Percentiles rank a stretch among this genome's conserved stretches.
phyloP scores from a whole-genome alignment of 2,888 invertebrate genomes.

The Oeneis ivallda region DNA sequence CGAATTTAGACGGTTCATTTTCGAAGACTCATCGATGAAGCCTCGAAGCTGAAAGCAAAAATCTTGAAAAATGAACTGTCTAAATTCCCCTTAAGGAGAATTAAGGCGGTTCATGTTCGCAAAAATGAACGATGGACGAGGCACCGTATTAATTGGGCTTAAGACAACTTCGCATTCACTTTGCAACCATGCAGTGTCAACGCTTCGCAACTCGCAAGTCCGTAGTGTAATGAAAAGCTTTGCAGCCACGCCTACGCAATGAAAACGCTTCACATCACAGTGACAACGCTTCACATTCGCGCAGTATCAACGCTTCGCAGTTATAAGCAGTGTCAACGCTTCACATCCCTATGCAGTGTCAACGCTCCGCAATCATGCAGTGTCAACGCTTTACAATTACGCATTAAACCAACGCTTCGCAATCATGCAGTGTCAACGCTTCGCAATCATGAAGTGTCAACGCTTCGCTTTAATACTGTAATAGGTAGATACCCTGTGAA shows the following conservation, averaged over 20 bases:
- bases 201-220: not conserved
- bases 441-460: not conserved
- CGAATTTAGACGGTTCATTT: too few species aligned
- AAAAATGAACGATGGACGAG: too few species aligned
- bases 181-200: not conserved
- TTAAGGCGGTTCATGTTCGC: too few species aligned
- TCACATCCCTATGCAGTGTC: not conserved
- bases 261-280: not conserved
- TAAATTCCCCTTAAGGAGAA: too few species aligned
- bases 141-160: too few species aligned
- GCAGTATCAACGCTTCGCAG: not conserved
- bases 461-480: not conserved
- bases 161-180: too few species aligned
- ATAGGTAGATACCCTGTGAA: not conserved
- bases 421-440: not conserved
- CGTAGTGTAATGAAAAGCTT: not conserved
- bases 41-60: too few species aligned
- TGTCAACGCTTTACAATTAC: not conserved
- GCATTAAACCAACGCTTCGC: not conserved
- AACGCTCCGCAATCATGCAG: not conserved
- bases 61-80: too few species aligned
- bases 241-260: not conserved
- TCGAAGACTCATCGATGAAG: too few species aligned
- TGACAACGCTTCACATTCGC: not conserved
- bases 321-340: not conserved